Evolutionary conservation across 2,797 vertebrate genomes (phyloP).

Genomic region (Sitta carolinensis): DNA sequence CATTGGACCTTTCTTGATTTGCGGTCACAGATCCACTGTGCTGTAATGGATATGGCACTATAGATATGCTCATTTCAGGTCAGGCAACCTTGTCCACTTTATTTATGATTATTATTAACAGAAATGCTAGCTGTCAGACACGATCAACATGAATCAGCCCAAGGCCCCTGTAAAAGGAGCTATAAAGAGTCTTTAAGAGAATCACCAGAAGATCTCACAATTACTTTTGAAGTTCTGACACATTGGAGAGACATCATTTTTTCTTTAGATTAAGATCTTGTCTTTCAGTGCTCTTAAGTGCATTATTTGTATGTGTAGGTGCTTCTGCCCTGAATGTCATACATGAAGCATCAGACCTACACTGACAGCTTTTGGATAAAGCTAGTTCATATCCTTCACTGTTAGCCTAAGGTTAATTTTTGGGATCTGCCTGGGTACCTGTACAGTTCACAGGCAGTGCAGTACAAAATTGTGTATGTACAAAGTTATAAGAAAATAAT

Average conservation of each 20-base stretch:
- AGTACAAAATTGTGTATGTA: neutral
- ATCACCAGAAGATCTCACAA: slow-evolving; percentile 56
- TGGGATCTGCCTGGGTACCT: neutral
- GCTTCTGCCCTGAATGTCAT: slow-evolving; percentile 12
- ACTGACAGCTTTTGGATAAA: slow-evolving; percentile 16
- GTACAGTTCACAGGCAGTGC: neutral
- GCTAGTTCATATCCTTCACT: neutral
- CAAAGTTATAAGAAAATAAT: neutral
- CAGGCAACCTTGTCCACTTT: slow-evolving; percentile 77
- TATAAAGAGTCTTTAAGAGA: slow-evolving; percentile 64
- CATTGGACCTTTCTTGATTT: slow-evolving; percentile 38
- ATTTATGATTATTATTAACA: slow-evolving; percentile 79
- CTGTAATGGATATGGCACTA: slow-evolving; percentile 61
- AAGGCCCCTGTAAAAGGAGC: slow-evolving; percentile 63
- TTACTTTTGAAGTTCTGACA: slow-evolving; percentile 29
- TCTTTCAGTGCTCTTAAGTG: slow-evolving; percentile 51
- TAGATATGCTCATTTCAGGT: slow-evolving; percentile 71
- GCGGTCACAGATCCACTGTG: slow-evolving; percentile 28
- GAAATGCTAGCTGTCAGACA: slow-evolving; percentile 73
- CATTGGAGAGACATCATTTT: slow-evolving; percentile 8
- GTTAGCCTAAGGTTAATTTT: slow-evolving; percentile 12
- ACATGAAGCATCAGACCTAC: slow-evolving; percentile 1
- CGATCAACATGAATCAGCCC: slow-evolving; percentile 74
- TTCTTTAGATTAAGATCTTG: slow-evolving; percentile 31
- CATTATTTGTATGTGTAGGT: slow-evolving; percentile 40